These are phyloP conservation scores for Eupithecia vulgata DNA, from an alignment of 2,888 invertebrate species.

Conservation along the genomic window DNA sequence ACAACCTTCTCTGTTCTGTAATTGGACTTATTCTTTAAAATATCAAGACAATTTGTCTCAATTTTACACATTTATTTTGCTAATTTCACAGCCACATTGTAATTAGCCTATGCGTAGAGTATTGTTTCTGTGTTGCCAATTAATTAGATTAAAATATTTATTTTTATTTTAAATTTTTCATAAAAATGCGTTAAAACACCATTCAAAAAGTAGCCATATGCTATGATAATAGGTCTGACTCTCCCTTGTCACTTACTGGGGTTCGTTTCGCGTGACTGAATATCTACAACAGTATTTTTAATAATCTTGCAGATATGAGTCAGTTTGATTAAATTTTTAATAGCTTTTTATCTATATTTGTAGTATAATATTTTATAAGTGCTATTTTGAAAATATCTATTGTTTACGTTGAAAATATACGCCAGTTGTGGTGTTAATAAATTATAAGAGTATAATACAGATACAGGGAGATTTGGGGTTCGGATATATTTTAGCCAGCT, in stretches of 20 bases:
- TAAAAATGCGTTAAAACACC: slow-evolving; percentile 83
- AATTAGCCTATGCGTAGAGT: slow-evolving; percentile 84
- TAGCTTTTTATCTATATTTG: slow-evolving; percentile 39
- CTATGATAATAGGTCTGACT: slow-evolving; percentile 77
- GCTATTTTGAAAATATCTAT: slow-evolving; percentile 31
- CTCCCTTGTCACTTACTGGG: slow-evolving; percentile 76
- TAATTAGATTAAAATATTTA: slow-evolving; percentile 69
- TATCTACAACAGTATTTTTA: slow-evolving; percentile 62
- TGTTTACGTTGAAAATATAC: slow-evolving; percentile 35
- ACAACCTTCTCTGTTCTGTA: slow-evolving; percentile 61
- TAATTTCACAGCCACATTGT: slow-evolving; percentile 84
- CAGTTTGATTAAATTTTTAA: slow-evolving; percentile 53
- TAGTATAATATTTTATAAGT: slow-evolving; percentile 12
- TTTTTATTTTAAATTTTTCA: slow-evolving; percentile 61
- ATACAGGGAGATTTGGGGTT: slow-evolving; percentile 15
- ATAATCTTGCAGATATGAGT: slow-evolving; percentile 61
- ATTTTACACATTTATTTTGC: slow-evolving; percentile 69
- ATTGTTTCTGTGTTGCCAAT: slow-evolving; percentile 83
- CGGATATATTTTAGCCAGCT: slow-evolving; percentile 34
- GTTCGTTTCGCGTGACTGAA: slow-evolving; percentile 61
- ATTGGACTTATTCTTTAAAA: slow-evolving; percentile 64
- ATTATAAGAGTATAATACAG: not conserved
- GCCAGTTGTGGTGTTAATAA: slow-evolving; percentile 6
- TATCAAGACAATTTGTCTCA: slow-evolving; percentile 42
- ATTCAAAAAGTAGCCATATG: slow-evolving; percentile 82